Evolutionary conservation across 2,113 vertebrate genomes (phyloP), one percentile per base, ranked within the genome.

Genomic region (Gorsachius goisagi): DNA sequence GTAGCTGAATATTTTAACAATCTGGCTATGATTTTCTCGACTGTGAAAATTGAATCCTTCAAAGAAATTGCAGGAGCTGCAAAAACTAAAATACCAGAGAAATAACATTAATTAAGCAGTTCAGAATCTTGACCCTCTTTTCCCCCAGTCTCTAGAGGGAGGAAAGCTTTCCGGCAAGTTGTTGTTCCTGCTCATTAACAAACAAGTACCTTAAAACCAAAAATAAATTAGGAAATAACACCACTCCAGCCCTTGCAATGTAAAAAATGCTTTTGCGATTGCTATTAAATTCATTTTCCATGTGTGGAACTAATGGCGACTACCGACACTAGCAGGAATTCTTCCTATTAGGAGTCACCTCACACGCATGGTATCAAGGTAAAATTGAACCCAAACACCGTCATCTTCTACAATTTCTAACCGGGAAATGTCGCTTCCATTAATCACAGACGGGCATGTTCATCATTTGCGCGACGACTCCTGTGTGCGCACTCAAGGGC

Each of bases 1-100:
- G 63, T 91, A 95, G 97, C 96, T 97, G 98, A 98, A 98, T 98
- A 97, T 98, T 97, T 98, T 98, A 98, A 97, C 98, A 98, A 97
- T 98, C 97, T 98, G 98, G 97, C 88, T 88, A 60, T 35, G 44
- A 88, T 90, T 96, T 98, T 95, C 85, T 96, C 10, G 37, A 60
- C 81, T 96, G 37, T 78, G 83, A 95, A 95, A 95, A 91, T 33
- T 10, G 59, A 93, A 93, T 82, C 91, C 80, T 90, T 97, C 91
- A 95, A 96, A 98, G 94, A 89, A 98, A 97, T 69, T 96, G 97
- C 95, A 96, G 93, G 64, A 95, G 74, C 88, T 96, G 97, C 95
- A 97, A 64, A 97, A 96, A 85, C 68, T 66, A 69, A 94, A 95
- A 95, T 93, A 89, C 68, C 66, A 63, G 89, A 82, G 79, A 93